Percentiles rank a stretch among this genome's conserved stretches.
Conservation (phyloP, 2,113 vertebrate genomes). For the Nycticryphes semicollaris region DNA sequence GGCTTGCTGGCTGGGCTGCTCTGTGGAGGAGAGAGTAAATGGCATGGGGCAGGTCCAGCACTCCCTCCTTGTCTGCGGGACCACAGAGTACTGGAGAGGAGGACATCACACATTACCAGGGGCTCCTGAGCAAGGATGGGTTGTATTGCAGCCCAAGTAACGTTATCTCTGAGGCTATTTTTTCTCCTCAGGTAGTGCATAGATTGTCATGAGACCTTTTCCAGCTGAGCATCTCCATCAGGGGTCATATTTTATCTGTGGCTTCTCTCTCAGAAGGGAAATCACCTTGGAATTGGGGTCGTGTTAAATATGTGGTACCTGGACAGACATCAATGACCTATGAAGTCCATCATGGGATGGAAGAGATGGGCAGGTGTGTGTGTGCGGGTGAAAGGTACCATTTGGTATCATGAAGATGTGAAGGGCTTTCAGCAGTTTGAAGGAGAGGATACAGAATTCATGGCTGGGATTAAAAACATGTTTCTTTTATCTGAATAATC, state of each 20-base stretch:
- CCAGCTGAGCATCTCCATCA: neutral
- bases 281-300: neutral
- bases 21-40: neutral
- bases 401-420: neutral
- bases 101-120: neutral
- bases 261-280: neutral
- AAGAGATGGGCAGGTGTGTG: neutral
- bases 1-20: neutral
- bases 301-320: neutral
- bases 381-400: neutral
- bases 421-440: neutral
- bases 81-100: accelerated
- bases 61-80: neutral
- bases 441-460: neutral
- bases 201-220: neutral
- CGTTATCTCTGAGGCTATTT: neutral
- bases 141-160: neutral
- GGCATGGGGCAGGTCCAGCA: neutral
- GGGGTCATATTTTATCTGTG: neutral
- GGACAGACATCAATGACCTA: neutral
- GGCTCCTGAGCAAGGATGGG: neutral
- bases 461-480: neutral
- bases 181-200: neutral
- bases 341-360: neutral
- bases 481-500: neutral